phyloP scores from a whole-genome alignment of 2,888 invertebrate species.

The Hydroisotoma schaefferi region DNA sequence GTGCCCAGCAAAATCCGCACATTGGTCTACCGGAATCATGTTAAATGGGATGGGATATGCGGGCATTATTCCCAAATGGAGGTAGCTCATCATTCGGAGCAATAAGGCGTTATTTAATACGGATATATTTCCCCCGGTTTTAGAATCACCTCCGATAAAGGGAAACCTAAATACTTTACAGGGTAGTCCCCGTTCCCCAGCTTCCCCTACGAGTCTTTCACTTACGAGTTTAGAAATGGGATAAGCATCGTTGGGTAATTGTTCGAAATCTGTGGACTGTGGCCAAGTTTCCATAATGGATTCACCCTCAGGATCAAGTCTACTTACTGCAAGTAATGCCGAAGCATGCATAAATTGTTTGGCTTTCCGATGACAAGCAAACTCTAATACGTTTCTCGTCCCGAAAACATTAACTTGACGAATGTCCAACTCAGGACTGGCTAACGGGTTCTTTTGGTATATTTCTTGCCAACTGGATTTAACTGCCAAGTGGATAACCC shows the following conservation, averaged over 20 bases:
- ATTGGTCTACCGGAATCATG: conserved; percentile 12
- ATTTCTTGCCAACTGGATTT: conserved; percentile 27
- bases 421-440: conserved; percentile 5
- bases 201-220: background rate
- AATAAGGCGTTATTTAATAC: conserved; percentile 12
- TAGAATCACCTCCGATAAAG: conserved; percentile 6
- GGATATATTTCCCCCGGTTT: background rate
- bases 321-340: background rate
- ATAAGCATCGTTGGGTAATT: conserved; percentile 1
- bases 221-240: conserved; percentile 6
- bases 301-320: background rate
- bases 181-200: background rate
- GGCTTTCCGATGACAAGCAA: conserved; percentile 1
- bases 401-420: conserved; percentile 21
- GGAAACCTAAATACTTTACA: conserved; percentile 8
- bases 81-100: conserved; percentile 16
- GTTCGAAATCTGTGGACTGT: conserved; percentile 1
- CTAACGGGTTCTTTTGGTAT: conserved; percentile 24
- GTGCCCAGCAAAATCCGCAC: background rate
- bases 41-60: conserved; percentile 10
- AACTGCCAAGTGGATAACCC: conserved; percentile 28
- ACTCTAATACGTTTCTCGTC: conserved; percentile 9
- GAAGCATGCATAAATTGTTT: conserved; percentile 17
- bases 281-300: background rate
- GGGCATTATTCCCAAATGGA: conserved; percentile 18